Evolutionary conservation across 2,888 invertebrate species (phyloP).

Genomic region (Synergus japonicus): DNA sequence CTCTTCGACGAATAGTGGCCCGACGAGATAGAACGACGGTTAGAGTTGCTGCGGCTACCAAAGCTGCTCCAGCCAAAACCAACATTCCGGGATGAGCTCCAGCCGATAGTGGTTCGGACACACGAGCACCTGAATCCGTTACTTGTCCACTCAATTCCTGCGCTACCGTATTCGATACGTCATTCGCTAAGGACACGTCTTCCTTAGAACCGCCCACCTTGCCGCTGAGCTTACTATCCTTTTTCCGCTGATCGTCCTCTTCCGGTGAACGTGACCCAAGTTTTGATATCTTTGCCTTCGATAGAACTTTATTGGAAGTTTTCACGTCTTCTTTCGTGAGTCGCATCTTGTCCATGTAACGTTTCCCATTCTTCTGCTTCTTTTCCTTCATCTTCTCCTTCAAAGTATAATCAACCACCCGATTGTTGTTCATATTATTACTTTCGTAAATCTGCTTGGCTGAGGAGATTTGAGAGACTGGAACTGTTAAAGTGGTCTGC

Average conservation of each 20-base stretch:
- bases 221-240: constrained; percentile 34
- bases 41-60: constrained; percentile 80
- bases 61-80: constrained; percentile 79
- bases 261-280: constrained; percentile 24
- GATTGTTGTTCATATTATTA: constrained; percentile 3
- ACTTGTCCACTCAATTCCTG: constrained; percentile 68
- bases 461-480: neutral
- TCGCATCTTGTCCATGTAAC: constrained; percentile 25
- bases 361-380: constrained; percentile 18
- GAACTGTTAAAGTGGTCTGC: neutral
- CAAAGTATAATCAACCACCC: neutral
- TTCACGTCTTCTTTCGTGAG: constrained; percentile 35
- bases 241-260: constrained; percentile 30
- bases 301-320: constrained; percentile 30
- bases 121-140: constrained; percentile 67
- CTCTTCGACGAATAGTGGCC: constrained; percentile 70
- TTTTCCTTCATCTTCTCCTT: constrained; percentile 8
- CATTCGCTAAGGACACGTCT: constrained; percentile 65
- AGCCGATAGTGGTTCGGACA: constrained; percentile 64
- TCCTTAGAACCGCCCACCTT: constrained; percentile 34
- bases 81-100: constrained; percentile 80
- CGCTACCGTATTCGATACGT: constrained; percentile 70
- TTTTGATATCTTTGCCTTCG: constrained; percentile 20
- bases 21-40: constrained; percentile 77
- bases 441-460: neutral